Conservation (phyloP, 1,140 invertebrate genomes). For the Listronotus oregonensis region DNA sequence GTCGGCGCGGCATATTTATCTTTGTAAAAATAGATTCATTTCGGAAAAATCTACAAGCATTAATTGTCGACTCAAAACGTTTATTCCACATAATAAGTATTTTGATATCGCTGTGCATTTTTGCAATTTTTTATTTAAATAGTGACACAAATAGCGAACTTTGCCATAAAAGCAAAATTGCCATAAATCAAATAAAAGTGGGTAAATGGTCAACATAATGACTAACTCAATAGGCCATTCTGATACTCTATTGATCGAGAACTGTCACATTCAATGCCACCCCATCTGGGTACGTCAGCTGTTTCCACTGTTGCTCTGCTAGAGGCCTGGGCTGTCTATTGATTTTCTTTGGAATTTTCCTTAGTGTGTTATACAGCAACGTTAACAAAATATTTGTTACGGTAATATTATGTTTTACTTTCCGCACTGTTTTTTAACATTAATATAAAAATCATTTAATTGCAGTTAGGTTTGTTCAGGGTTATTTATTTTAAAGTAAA, state of each 20-base stretch:
- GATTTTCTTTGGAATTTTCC: constrained; percentile 6
- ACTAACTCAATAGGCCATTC: constrained; percentile 14
- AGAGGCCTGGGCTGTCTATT: constrained; percentile 19
- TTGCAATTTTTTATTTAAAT: not conserved
- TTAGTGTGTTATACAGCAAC: not conserved
- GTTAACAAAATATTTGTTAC: not conserved
- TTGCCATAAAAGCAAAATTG: too few relatives aligned
- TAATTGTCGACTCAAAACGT: not conserved
- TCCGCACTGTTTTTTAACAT: not conserved
- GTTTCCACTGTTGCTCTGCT: constrained; percentile 36
- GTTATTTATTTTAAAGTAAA: too few relatives aligned
- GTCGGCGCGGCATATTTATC: constrained; percentile 29
- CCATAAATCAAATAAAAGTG: not conserved
- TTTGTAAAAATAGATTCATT: constrained; percentile 36
- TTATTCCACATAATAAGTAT: not conserved
- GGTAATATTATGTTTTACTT: too few relatives aligned
- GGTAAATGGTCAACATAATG: not conserved
- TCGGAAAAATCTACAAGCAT: constrained; percentile 8
- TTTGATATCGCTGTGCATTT: not conserved
- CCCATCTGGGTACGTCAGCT: constrained; percentile 31
- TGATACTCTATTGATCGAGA: constrained; percentile 31
- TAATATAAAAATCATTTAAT: not conserved
- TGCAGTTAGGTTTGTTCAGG: too few relatives aligned
- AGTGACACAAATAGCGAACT: too few relatives aligned
- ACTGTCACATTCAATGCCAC: constrained; percentile 33